Evolutionary conservation across 2,888 invertebrate genomes (phyloP).

Genomic region (Arctia plantaginis): DNA sequence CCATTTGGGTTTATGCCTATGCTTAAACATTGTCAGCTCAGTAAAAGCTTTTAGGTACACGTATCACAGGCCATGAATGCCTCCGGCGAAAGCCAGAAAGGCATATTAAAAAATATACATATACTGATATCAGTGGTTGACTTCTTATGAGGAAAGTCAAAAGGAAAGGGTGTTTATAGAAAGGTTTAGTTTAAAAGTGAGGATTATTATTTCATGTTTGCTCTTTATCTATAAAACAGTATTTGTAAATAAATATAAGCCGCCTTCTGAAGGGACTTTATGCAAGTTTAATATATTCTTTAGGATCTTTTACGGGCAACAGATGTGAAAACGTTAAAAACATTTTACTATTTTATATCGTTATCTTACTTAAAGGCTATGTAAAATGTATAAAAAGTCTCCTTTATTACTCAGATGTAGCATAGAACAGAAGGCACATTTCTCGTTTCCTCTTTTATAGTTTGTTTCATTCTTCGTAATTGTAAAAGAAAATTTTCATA

Average conservation of each 20-base stretch:
- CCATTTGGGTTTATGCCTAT: not conserved
- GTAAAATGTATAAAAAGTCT: too few relatives aligned
- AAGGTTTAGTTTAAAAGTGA: not conserved
- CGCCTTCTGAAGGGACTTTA: not conserved
- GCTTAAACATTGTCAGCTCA: not conserved
- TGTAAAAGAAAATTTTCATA: too few relatives aligned
- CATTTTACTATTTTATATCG: too few relatives aligned
- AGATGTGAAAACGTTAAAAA: not conserved
- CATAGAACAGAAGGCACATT: too few relatives aligned
- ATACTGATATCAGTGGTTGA: not conserved
- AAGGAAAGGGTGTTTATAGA: not conserved
- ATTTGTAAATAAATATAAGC: not conserved
- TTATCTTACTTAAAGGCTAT: too few relatives aligned
- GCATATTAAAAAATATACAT: not conserved
- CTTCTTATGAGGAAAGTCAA: not conserved
- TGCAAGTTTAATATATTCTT: not conserved
- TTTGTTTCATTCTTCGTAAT: too few relatives aligned
- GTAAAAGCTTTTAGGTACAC: not conserved
- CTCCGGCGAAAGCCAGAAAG: not conserved
- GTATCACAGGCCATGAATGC: not conserved
- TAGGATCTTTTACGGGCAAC: not conserved
- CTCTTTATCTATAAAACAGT: not conserved
- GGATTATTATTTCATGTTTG: not conserved
- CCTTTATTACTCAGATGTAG: too few relatives aligned
- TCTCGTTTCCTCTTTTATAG: too few relatives aligned